Evolutionary conservation across 2,888 invertebrate species (phyloP), one percentile per base, ranked within the genome.

Genomic region (Tenodera sinensis): DNA sequence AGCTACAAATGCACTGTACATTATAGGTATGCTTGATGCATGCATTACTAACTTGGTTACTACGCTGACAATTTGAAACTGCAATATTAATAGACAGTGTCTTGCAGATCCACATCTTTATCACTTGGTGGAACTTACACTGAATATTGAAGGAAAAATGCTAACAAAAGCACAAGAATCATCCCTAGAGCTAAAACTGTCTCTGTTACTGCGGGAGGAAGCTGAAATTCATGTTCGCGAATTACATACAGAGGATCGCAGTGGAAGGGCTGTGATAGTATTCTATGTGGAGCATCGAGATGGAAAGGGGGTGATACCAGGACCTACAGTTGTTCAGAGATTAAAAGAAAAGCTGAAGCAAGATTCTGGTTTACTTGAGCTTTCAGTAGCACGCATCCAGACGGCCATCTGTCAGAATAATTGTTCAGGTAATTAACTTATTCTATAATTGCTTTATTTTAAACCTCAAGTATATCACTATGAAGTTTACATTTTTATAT

Each of bases 381-480:
- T 96, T 91, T 96, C 96, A n/a, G 96, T 97, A 81, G 95, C 96
- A 30, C 95, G 95, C 91, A 95, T 98, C 89, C 97, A 98, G 92
- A 97, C 98, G 2, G 95, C 96, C 81, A 95, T 98, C 89, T 99
- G 99, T 92, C 98, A 98, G 92, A 98, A 98, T 94, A 95, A 97
- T 93, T 99, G 99, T 94, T 98, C 98, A 83, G 97, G 97, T 85
- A 92, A 87, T 89, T 85, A 54, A 20, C 28, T 12, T 71, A 0
- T 6, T 83, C 2, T 28, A 25, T 47, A n/a, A 71, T 83, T 27
- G n/a, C 54, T 34, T 28, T 54, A 85, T 28, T 28, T 83, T 1
- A 7, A 87, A 12, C 4, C 27, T 20, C 0, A 12, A 15, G 1
- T 83, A 85, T 9, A 30, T 15, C 25, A 85, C 8, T 34, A 34